Conservation (phyloP, 2,797 vertebrate genomes). For the Peromyscus nudipes region DNA sequence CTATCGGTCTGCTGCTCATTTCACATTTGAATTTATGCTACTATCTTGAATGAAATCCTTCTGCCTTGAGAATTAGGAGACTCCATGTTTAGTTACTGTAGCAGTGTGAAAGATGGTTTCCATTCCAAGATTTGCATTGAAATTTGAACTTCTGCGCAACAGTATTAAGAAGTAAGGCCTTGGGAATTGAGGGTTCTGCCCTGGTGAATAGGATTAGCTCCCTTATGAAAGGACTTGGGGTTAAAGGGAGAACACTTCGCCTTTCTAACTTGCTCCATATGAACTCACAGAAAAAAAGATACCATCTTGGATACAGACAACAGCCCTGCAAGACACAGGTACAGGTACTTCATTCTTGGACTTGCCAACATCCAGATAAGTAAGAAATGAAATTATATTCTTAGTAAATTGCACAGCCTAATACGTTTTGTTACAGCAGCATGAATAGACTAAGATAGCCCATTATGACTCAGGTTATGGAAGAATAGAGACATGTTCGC, state of each 20-base stretch:
- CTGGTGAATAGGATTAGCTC: neutral
- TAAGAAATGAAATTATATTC: neutral
- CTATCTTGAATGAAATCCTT: conserved; percentile 41
- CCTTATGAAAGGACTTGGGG: neutral
- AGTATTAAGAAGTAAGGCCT: neutral
- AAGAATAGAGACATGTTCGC: conserved; percentile 44
- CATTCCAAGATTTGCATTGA: neutral
- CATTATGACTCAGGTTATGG: conserved; percentile 71
- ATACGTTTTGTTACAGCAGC: neutral
- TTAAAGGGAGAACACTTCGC: neutral
- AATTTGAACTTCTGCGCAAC: neutral
- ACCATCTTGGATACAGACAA: neutral
- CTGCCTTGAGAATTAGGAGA: conserved; percentile 77
- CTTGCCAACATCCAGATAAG: neutral
- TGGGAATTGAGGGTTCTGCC: neutral
- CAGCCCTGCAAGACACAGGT: neutral
- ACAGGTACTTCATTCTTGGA: no score
- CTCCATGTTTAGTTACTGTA: conserved; percentile 72
- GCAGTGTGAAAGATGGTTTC: neutral
- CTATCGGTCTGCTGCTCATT: conserved; percentile 75
- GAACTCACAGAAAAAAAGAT: neutral
- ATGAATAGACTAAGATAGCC: neutral
- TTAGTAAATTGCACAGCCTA: neutral
- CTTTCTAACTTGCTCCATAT: neutral
- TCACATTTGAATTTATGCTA: conserved; percentile 75